Evolutionary conservation across 2,888 invertebrate genomes (phyloP), one percentile per base, ranked within the genome.

Genomic region (Falcaria lacertinaria): DNA sequence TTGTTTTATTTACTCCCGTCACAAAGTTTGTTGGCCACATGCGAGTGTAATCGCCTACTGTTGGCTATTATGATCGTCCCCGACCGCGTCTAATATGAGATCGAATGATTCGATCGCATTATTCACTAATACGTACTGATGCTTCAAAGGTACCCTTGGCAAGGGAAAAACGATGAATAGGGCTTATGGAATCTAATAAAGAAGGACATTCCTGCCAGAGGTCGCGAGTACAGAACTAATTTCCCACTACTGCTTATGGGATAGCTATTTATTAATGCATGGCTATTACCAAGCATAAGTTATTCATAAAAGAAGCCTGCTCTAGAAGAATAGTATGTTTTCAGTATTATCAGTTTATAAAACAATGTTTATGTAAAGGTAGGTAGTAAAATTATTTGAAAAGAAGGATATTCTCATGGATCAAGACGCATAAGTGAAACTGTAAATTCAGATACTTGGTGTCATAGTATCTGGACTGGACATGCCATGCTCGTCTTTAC

Each of bases 171-270:
- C 73, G 76, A 71, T 85, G 86, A 86, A 87, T 85, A 77, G 81
- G 60, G 85, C 80, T 85, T 83, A 81, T 63, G 82, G 84, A 88
- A 87, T 87, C 86, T 85, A 87, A 88, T 88, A 87, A 85, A 84
- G 78, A 79, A 77, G 82, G 61, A 74, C 74, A 82, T 85, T 83
- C 83, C 80, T 77, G 37, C 17, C 59, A 66, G 50, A 63, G 63
- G 69, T 69, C 67, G 69, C 65, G 64, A 54, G 51, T 65, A 53
- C 65, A 63, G 65, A 55, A 60, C 76, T 86, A 80, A 86, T 85
- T 84, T 81, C 60, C 53, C 47, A 60, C 64, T 59, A 48, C 50
- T 58, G 48, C 57, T 55, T 52, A 52, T 51, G 44, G 39, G 48
- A 45, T 47, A 51, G 47, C 25, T 37, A 25, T 37, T 37, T 37